Base-by-base conservation (phyloP, 2,888 invertebrate species). In the Conus canariensis region DNA sequence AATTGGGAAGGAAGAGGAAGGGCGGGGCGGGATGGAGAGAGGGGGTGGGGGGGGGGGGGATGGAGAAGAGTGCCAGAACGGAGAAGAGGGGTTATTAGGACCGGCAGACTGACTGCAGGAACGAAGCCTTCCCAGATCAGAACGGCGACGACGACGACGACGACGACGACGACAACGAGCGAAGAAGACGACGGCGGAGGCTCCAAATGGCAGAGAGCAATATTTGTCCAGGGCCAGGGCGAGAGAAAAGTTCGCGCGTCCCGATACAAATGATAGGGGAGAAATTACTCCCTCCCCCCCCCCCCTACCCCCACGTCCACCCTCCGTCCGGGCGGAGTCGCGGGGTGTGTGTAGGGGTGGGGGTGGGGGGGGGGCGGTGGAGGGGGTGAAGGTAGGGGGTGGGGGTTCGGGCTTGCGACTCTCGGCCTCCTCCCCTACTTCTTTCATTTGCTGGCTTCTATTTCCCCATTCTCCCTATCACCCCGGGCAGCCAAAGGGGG, bases 201-300 rank as follows among this genome's bases (percentile, higher is more conserved):
- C 64, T 64, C 64, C 64, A 64, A 64, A 64, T 64, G 64, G 4
- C 64, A 10, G 64, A 64, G 64, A 64, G 64, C 85, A 89, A 89
- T 89, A 89, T 89, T 89, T 89, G 89, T 85, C 89, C 83, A 74
- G 64, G 64, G 64, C 16, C 64, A 7, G 64, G 64, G 64, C 16
- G 6, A 14, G 19, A 30, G 19, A 59, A 60, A 25, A 67, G 70
- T 70, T 85, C 85, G 85, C 45, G 89, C 83, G 45, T 45, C 89
- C 89, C 74, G 74, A 30, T 89, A 85, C 85, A 89, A 89, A 89
- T 85, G 85, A 89, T 83, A 56, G 83, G 56, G 58, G 25, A 45
- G 77, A 89, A 89, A 89, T 89, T 70, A 85, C 89, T 67, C 74
- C 85, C 14, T 8, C 30, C n/a, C 45, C 45, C 45, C 45, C 2